These are phyloP conservation scores for Microplitis demolitor DNA, from an alignment of 1,140 invertebrate species.

Conservation along the genomic window DNA sequence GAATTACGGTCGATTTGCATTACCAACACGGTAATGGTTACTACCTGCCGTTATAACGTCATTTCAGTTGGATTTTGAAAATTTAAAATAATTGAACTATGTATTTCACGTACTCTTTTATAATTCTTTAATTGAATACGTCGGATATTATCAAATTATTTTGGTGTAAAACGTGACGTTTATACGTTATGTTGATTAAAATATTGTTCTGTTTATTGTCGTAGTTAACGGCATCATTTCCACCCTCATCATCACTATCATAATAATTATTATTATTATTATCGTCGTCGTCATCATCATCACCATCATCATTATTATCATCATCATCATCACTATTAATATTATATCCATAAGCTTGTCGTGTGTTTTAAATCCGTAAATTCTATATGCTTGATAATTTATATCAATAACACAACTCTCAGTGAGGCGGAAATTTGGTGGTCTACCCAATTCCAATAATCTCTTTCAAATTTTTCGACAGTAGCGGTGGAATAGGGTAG, in stretches of 20 bases:
- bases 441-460: conserved; percentile 18
- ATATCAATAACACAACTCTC: conserved; percentile 20
- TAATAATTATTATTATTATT: conserved; percentile 20
- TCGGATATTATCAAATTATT: conserved; percentile 3
- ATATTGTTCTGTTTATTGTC: not conserved
- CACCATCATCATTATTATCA: conserved; percentile 19
- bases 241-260: conserved; percentile 3
- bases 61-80: conserved; percentile 6
- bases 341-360: not conserved
- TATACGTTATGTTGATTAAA: conserved; percentile 14
- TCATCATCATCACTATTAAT: conserved; percentile 17
- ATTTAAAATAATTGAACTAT: conserved; percentile 5
- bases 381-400: conserved; percentile 23
- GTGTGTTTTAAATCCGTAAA: conserved; percentile 15
- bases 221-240: conserved; percentile 7
- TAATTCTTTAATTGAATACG: not conserved
- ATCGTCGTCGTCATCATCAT: conserved; percentile 18
- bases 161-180: not conserved
- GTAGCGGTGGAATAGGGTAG: not conserved
- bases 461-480: conserved; percentile 2
- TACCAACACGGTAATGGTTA: conserved; percentile 26
- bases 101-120: not conserved
- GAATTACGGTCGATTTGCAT: conserved; percentile 11
- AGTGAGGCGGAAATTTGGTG: conserved; percentile 1
- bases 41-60: conserved; percentile 16